phyloP scores from a whole-genome alignment of 2,797 vertebrate species.

The Astyanax mexicanus region DNA sequence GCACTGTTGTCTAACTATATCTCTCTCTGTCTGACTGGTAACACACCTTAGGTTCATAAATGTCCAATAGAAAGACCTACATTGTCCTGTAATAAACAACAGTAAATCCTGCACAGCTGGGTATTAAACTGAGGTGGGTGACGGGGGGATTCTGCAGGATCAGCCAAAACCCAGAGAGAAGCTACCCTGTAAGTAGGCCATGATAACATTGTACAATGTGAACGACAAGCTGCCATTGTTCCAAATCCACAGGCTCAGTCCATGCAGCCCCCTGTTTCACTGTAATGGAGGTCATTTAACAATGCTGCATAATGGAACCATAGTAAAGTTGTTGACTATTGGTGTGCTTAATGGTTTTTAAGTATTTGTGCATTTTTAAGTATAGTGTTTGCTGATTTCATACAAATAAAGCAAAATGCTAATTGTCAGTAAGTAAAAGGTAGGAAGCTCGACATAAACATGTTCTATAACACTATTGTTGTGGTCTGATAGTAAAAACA shows the following conservation, averaged over 20 bases:
- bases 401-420: no score
- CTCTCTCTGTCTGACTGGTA: no score
- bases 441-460: no score
- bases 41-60: neutral
- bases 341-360: neutral
- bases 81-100: neutral
- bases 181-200: neutral
- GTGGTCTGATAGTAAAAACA: no score
- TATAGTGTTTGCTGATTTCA: no score
- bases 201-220: neutral
- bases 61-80: neutral
- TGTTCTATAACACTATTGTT: no score
- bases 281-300: neutral
- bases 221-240: neutral
- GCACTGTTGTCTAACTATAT: no score
- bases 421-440: no score
- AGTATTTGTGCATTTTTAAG: no score
- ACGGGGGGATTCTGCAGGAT: neutral
- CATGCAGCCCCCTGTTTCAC: neutral
- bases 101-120: constrained; percentile 12
- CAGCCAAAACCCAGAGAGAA: neutral
- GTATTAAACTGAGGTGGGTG: neutral
- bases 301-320: neutral
- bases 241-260: neutral
- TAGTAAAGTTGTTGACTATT: neutral